Base-by-base conservation (phyloP, 2,888 invertebrate genomes). In the Acleris literana region DNA sequence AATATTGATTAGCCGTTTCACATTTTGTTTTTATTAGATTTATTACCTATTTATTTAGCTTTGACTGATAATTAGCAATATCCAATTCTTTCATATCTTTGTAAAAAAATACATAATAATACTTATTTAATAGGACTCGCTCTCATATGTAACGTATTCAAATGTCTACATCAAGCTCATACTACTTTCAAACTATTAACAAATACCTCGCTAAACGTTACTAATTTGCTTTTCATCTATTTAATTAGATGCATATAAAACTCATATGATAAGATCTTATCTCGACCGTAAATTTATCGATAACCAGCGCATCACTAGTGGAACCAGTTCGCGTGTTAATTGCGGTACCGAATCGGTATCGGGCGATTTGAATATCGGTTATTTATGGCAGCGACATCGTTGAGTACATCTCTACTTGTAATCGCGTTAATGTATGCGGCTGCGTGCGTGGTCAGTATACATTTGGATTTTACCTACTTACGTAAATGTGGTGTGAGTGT, bases 321-420 rank as follows among this genome's bases (percentile, higher is more conserved):
- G 44, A 90, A 91, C 92, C 90, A 87, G 92, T 92, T 84, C 76
- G 82, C 85, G 87, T 80, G 87, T 91, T 92, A 92, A 92, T 92
- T 91, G 90, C 91, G 86, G 88, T 88, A 90, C 90, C 89, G 85
- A 91, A 90, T 91, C 85, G 86, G 90, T 90, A 92, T 90, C 90
- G 84, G 85, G 84, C 81, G 84, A 90, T 92, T 92, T 90, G 90
- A 90, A 92, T 91, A 90, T 87, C 83, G 79, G 86, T 90, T 86
- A 92, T 92, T 92, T 90, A 92, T 90, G 86, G 80, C 86, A 78
- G 80, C 81, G 84, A 86, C 84, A 82, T 76, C 77, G 75, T 78
- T 79, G 77, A 82, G 87, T 84, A 84, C 91, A 85, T 91, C 90
- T 86, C 86, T 78, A 83, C 77, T 84, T 79, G 82, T 66, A 83